Evolutionary conservation across 2,797 vertebrate species (phyloP).

Genomic region (Meda fulgida): DNA sequence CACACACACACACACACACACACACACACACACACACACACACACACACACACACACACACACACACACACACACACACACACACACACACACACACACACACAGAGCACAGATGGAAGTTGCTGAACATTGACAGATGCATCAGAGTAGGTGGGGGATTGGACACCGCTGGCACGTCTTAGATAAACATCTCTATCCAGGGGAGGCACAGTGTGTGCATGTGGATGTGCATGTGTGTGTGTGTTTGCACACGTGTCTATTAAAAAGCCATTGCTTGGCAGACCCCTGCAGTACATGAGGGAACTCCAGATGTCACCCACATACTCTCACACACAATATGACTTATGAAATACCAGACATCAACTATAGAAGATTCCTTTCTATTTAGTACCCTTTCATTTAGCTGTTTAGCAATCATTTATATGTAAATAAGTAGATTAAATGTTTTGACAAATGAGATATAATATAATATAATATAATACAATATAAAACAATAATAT

Average conservation of each 20-base stretch:
- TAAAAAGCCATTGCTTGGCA: constrained; percentile 82
- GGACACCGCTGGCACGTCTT: constrained; percentile 55
- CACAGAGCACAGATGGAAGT: constrained; percentile 62
- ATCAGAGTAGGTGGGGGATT: constrained; percentile 57
- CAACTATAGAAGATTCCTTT: constrained; percentile 19
- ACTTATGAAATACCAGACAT: constrained; percentile 51
- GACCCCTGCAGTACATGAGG: constrained; percentile 80
- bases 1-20: constrained; percentile 37
- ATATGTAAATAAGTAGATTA: neutral
- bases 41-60: constrained; percentile 39
- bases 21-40: constrained; percentile 16
- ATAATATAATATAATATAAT: neutral
- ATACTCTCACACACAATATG: constrained; percentile 58
- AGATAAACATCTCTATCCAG: constrained; percentile 80
- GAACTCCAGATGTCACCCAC: constrained; percentile 81
- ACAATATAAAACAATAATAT: neutral
- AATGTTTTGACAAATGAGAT: neutral
- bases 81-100: constrained; percentile 10
- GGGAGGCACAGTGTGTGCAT: constrained; percentile 47
- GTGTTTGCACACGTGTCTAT: constrained; percentile 65
- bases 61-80: constrained; percentile 34
- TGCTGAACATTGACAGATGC: constrained; percentile 63
- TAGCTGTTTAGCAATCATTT: neutral
- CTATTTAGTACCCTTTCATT: neutral
- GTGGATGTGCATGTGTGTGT: constrained; percentile 51